Conservation (phyloP, 1,140 invertebrate genomes). For the Archivesica marissinica region DNA sequence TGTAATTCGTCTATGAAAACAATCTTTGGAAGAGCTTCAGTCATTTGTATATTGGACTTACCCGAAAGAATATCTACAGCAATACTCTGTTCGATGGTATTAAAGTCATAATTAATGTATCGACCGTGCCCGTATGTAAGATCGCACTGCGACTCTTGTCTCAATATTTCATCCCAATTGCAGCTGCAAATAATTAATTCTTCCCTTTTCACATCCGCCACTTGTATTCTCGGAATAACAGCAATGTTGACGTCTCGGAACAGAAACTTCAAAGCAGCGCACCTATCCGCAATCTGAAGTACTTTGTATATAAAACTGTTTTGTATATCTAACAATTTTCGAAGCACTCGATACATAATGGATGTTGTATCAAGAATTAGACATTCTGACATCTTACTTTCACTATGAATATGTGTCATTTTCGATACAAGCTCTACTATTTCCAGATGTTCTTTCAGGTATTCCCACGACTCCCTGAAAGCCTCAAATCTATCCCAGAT, state of each 20-base stretch:
- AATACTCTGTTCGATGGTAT: conserved; percentile 16
- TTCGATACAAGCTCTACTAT: neutral
- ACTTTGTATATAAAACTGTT: conserved; percentile 17
- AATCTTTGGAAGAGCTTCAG: neutral
- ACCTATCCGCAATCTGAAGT: neutral
- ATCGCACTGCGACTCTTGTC: conserved; percentile 16
- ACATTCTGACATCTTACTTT: conserved; percentile 12
- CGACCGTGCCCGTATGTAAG: conserved; percentile 10
- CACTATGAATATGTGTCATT: conserved; percentile 4
- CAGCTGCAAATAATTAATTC: neutral
- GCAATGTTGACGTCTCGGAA: neutral
- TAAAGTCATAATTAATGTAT: conserved; percentile 12
- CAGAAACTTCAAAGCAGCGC: neutral
- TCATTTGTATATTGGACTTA: neutral
- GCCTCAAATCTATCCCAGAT: neutral
- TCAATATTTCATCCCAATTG: neutral
- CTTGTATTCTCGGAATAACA: neutral
- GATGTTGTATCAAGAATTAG: conserved; percentile 8
- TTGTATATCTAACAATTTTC: conserved; percentile 6
- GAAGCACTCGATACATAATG: neutral
- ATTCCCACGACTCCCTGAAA: conserved; percentile 35
- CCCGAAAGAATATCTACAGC: conserved; percentile 10
- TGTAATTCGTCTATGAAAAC: conserved; percentile 54
- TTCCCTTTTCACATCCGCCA: conserved; percentile 15
- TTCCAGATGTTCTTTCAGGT: neutral